Percentiles rank a stretch among this genome's conserved stretches.
Conservation (phyloP, 2,888 invertebrate genomes). For the Selenia dentaria region DNA sequence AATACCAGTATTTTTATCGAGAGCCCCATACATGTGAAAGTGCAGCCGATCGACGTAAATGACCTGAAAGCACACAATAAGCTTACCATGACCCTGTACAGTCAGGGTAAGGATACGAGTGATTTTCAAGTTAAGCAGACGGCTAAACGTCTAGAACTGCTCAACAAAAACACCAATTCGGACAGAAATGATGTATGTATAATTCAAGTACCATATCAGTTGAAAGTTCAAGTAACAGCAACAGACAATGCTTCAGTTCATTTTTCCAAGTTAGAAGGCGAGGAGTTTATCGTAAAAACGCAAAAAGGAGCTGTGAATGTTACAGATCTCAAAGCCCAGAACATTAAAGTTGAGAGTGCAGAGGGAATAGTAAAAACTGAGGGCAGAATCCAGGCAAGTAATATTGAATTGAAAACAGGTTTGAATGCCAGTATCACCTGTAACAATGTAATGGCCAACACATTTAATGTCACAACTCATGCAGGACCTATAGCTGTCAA, state of each 20-base stretch:
- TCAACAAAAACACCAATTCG: conserved; percentile 69
- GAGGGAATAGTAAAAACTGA: conserved; percentile 64
- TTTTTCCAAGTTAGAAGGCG: conserved; percentile 69
- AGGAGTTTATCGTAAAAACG: conserved; percentile 74
- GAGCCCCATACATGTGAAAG: conserved; percentile 79
- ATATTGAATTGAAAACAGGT: conserved; percentile 74
- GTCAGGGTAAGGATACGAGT: conserved; percentile 68
- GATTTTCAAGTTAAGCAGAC: conserved; percentile 80
- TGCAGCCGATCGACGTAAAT: conserved; percentile 75
- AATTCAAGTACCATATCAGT: conserved; percentile 76
- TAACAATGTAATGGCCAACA: conserved; percentile 73
- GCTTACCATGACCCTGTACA: conserved; percentile 75
- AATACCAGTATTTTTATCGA: conserved; percentile 78
- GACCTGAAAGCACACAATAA: conserved; percentile 73
- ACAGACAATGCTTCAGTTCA: conserved; percentile 73
- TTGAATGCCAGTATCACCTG: conserved; percentile 64
- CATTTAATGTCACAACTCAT: conserved; percentile 65
- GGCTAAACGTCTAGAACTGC: conserved; percentile 72
- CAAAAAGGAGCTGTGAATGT: conserved; percentile 68
- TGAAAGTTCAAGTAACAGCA: conserved; percentile 72
- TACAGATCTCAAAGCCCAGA: conserved; percentile 67
- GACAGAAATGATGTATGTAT: conserved; percentile 75
- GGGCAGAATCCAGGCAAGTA: conserved; percentile 67
- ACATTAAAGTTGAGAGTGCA: conserved; percentile 66
- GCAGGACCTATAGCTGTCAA: conserved; percentile 71